These are phyloP conservation scores for Rosalia funebris DNA, from an alignment of 2,888 invertebrate genomes.

Conservation along the genomic window DNA sequence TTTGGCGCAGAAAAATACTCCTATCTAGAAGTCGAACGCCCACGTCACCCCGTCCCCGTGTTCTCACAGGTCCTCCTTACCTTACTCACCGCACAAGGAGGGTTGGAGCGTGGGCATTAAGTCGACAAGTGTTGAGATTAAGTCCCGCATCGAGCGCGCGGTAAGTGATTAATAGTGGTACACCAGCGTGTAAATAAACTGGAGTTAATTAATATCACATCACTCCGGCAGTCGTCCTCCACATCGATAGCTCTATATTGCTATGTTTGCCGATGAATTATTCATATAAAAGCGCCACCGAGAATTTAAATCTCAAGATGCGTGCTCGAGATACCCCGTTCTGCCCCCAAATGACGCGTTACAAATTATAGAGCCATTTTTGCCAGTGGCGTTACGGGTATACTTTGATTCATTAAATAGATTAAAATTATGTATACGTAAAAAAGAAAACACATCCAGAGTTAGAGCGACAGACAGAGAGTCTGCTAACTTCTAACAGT, in stretches of 20 bases:
- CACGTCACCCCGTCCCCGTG: too few species aligned
- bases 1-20: too few species aligned
- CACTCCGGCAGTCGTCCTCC: slow-evolving; percentile 47
- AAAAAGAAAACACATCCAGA: too few species aligned
- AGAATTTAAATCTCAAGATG: slow-evolving; percentile 62
- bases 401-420: too few species aligned
- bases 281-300: slow-evolving; percentile 57
- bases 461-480: too few species aligned
- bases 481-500: too few species aligned
- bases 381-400: slow-evolving; percentile 3
- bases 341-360: slow-evolving; percentile 46
- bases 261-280: slow-evolving; percentile 59
- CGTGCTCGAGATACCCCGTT: slow-evolving; percentile 50
- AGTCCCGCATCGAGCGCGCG: slow-evolving; percentile 41
- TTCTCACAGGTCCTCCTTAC: too few species aligned
- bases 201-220: slow-evolving; percentile 61
- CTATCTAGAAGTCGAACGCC: too few species aligned
- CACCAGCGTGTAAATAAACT: slow-evolving; percentile 53
- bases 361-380: slow-evolving; percentile 43
- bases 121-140: slow-evolving; percentile 54
- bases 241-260: slow-evolving; percentile 57
- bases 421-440: too few species aligned
- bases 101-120: slow-evolving; percentile 42
- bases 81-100: slow-evolving; percentile 11
- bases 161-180: slow-evolving; percentile 58